Evolutionary conservation across 2,113 vertebrate genomes (phyloP).

Genomic region (Meleagris gallopavo): DNA sequence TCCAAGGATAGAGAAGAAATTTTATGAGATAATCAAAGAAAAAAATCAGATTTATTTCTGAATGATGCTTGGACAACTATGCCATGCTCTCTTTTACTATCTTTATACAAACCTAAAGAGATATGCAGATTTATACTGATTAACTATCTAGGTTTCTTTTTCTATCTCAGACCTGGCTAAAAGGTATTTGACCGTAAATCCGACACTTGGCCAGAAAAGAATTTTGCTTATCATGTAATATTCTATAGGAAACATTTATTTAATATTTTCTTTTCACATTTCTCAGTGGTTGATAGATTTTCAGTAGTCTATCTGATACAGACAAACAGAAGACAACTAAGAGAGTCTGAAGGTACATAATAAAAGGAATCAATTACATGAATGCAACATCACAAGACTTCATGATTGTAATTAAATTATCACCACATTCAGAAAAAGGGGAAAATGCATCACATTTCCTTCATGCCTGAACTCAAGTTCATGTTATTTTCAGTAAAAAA

Average conservation of each 20-base stretch:
- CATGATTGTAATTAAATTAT: not conserved
- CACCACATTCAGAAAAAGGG: not conserved
- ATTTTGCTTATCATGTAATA: not conserved
- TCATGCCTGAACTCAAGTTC: not conserved
- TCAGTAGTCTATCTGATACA: not conserved
- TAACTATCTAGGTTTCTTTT: not conserved
- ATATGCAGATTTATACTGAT: not conserved
- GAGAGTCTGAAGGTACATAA: not conserved
- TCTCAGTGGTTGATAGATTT: not conserved
- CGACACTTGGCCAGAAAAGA: not conserved
- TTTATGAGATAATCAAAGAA: not conserved
- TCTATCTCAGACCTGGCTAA: not conserved
- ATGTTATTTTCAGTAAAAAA: not conserved
- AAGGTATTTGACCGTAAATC: not conserved
- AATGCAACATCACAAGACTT: not conserved
- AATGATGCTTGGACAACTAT: not conserved
- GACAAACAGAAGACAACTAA: not conserved
- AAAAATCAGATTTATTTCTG: not conserved
- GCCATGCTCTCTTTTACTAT: not conserved
- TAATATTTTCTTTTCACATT: not conserved
- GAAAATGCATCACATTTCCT: not conserved
- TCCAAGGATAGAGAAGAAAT: not conserved
- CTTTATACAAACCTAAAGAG: not conserved
- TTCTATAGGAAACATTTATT: not conserved
- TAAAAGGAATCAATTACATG: not conserved